Percentiles rank a stretch among this genome's conserved stretches.
Conservation (phyloP, 1,140 invertebrate species). For the Mycetomoellerius zeteki region DNA sequence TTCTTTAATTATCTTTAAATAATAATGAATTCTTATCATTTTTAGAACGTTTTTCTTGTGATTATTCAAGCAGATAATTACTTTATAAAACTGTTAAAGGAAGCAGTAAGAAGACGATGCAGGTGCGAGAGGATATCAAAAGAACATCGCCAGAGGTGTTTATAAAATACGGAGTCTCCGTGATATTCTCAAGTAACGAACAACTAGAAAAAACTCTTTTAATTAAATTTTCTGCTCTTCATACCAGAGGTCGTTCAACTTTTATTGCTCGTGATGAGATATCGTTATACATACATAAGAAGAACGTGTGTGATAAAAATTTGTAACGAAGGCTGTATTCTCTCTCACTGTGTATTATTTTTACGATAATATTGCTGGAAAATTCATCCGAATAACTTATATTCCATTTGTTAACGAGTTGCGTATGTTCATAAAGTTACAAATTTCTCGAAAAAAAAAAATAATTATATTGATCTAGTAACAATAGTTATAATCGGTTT, state of each 20-base stretch:
- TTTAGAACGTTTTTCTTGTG: neutral
- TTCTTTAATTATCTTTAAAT: conserved; percentile 7
- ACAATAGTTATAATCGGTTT: neutral
- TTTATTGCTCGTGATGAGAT: conserved; percentile 17
- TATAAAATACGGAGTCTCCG: conserved; percentile 11
- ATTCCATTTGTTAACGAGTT: neutral
- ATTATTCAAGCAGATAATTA: neutral
- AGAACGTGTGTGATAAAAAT: neutral
- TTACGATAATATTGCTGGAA: neutral
- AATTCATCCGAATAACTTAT: conserved; percentile 12
- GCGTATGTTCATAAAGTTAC: neutral
- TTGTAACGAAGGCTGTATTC: neutral
- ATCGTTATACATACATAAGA: conserved; percentile 14
- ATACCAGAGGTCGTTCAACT: neutral
- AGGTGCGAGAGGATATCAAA: neutral
- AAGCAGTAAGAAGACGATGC: neutral
- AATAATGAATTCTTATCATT: neutral
- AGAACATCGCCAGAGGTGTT: neutral
- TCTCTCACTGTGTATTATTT: neutral
- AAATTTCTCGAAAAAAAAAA: neutral
- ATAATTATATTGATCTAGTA: conserved; percentile 5
- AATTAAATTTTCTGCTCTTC: conserved; percentile 61
- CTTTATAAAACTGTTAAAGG: neutral
- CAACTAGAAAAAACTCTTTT: conserved; percentile 61
- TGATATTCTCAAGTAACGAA: conserved; percentile 24